These are phyloP conservation scores for Zeus faber DNA, from an alignment of 2,113 vertebrate species.

Conservation along the genomic window DNA sequence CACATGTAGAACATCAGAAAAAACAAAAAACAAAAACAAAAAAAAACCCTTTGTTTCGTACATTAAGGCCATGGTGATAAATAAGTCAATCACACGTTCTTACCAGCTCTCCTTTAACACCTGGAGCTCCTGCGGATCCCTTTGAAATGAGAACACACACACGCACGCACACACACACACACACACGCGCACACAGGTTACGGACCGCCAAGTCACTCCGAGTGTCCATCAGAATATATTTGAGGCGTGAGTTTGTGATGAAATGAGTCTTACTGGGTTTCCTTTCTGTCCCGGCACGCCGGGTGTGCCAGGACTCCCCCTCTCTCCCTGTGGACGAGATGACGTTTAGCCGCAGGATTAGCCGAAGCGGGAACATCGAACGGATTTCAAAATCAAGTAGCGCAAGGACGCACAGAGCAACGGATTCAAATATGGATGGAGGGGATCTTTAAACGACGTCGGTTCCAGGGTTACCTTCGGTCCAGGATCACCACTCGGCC, in stretches of 20 bases:
- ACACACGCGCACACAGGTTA: neutral
- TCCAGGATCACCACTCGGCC: constrained; percentile 51
- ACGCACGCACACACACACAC: constrained; percentile 6
- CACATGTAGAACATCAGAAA: constrained; percentile 3
- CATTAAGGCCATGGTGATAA: neutral
- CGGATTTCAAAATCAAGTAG: too few relatives aligned
- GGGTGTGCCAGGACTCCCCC: constrained; percentile 69
- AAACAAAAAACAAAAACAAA: neutral
- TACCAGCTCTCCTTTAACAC: constrained; percentile 66
- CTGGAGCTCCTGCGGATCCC: constrained; percentile 47
- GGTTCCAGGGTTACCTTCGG: constrained; percentile 55
- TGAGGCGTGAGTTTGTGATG: neutral
- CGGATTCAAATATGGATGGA: too few relatives aligned
- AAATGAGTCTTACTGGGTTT: constrained; percentile 46
- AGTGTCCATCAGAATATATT: neutral
- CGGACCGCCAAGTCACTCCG: too few relatives aligned
- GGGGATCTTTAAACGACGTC: neutral
- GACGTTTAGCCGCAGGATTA: constrained; percentile 35
- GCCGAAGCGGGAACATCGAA: too few relatives aligned
- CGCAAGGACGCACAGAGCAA: too few relatives aligned
- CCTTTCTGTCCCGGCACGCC: constrained; percentile 69
- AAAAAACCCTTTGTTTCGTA: neutral
- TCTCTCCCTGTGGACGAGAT: constrained; percentile 64
- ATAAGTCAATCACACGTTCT: constrained; percentile 21
- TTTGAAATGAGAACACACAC: constrained; percentile 10